Evolutionary conservation across 2,113 vertebrate genomes (phyloP).

Genomic region (Prochilodus magdalenae): DNA sequence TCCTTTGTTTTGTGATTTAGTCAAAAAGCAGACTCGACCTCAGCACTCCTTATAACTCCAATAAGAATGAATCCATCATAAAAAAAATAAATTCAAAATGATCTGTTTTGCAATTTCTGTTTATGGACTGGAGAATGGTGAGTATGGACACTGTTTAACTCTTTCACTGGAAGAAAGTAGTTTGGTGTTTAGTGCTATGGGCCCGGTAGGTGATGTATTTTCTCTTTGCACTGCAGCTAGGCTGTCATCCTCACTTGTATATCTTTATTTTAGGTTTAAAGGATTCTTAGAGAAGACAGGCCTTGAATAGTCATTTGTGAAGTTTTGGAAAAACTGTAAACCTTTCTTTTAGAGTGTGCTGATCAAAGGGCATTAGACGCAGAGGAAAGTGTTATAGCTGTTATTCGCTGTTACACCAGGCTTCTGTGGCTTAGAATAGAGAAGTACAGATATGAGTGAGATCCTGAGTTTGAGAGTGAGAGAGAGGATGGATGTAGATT

Average conservation of each 20-base stretch:
- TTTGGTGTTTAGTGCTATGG: no score
- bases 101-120: no score
- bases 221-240: background rate
- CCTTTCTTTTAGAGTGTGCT: background rate
- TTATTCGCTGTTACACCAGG: background rate
- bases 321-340: background rate
- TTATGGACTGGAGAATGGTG: no score
- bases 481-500: constrained; percentile 23
- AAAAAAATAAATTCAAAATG: no score
- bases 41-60: no score
- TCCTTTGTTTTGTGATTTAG: background rate
- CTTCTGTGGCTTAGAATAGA: background rate
- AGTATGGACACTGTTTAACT: no score
- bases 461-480: background rate
- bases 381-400: background rate
- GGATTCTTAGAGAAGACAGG: background rate
- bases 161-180: no score
- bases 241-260: no score
- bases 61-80: no score
- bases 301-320: background rate
- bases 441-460: background rate
- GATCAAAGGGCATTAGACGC: background rate
- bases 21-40: background rate
- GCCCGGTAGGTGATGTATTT: no score
- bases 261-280: background rate